Base-by-base conservation (phyloP, 2,113 vertebrate species). In the Trinectes maculatus region DNA sequence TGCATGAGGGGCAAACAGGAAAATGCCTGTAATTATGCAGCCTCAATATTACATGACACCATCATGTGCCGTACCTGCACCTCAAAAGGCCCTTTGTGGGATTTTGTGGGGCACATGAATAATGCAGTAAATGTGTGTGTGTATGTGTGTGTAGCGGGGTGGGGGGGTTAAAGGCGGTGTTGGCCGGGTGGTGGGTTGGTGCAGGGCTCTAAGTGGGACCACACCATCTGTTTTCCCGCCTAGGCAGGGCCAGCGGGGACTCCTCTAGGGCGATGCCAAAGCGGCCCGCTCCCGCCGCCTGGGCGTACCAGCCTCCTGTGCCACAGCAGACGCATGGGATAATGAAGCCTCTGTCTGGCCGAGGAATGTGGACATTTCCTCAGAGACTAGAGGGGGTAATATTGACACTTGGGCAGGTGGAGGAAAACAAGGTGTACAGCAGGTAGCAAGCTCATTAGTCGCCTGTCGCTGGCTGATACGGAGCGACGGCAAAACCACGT, bases 161-260 rank as follows among this genome's bases (percentile, higher is more conserved):
- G 22, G 62, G 56, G 59, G 60, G 39, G 78, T 76, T 65, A 74
- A 80, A 79, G 75, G 68, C 42, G 66, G 74, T 71, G 80, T 71
- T 24, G 73, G 74, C 63, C 43, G 56, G 65, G 73, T 76, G 36
- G 66, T 64, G 78, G 62, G 65, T 71, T 73, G 83, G 68, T 73
- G 67, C 67, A 58, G 82, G 83, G 85, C 85, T 87, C 85, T 86
- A 90, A 92, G 85, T 86, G 80, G 80, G 83, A 85, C 75, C 69
- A 59, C 86, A 85, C 92, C 93, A 94, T 94, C 92, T 94, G 92
- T 87, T 92, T 87, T 83, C 65, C 80, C 80, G 69, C 82, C 84
- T 84, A 52, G 79, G 76, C 77, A 76, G 83, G 79, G 84, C 83
- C 85, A 86, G 79, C 37, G 69, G 86, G 83, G 85, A 85, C 77